These are phyloP conservation scores for Homarus americanus DNA, from an alignment of 1,140 invertebrate genomes.

Conservation along the genomic window DNA sequence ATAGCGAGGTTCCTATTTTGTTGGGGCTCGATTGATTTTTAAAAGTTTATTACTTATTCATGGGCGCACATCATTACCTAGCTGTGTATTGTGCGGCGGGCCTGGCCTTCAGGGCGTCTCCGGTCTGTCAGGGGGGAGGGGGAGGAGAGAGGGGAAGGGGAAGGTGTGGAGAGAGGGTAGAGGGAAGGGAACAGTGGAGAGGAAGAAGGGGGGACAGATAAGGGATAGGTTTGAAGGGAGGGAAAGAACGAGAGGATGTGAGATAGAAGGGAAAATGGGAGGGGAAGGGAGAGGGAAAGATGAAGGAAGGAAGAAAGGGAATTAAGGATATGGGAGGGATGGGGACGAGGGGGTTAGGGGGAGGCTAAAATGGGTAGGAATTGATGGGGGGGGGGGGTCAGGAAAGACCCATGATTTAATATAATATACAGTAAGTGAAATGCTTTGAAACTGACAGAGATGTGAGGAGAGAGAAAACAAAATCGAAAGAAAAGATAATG, in stretches of 20 bases:
- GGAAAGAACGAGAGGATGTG: neutral
- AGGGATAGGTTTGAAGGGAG: neutral
- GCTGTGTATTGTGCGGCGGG: neutral
- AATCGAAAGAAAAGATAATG: no score
- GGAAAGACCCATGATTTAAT: no score
- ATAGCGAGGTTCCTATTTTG: slow-evolving; percentile 34
- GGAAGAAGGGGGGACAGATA: no score
- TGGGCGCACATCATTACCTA: slow-evolving; percentile 43
- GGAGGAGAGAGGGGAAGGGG: neutral
- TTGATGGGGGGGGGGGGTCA: neutral
- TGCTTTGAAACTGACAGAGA: no score
- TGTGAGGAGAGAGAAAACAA: no score
- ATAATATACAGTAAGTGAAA: no score
- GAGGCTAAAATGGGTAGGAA: no score
- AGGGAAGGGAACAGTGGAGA: neutral
- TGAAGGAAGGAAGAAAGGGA: neutral
- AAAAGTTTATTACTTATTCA: slow-evolving; percentile 44
- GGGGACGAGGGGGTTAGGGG: neutral
- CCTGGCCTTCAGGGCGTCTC: slow-evolving; percentile 15
- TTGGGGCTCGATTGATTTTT: slow-evolving; percentile 42
- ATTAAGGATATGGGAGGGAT: neutral
- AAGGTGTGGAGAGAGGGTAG: neutral
- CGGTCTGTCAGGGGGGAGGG: neutral
- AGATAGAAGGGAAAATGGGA: neutral
- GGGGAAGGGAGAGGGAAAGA: neutral